Base-by-base conservation (phyloP, 1,140 invertebrate genomes). In the Trichonephila clavipes region DNA sequence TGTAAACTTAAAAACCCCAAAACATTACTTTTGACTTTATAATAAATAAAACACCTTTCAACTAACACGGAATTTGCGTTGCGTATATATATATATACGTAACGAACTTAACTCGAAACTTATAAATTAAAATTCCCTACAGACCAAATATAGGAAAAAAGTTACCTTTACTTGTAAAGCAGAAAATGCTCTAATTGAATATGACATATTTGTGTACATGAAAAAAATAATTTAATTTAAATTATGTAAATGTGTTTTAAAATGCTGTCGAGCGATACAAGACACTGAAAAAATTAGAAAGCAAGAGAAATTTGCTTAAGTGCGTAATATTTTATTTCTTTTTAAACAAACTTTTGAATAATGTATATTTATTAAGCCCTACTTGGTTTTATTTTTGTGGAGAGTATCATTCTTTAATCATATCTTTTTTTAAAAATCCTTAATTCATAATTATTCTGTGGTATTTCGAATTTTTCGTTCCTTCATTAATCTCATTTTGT, bases 161-260 rank as follows among this genome's bases (percentile, higher is more conserved):
- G 4, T 77, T 77, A 18, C 4, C 2, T 77, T 77, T 77, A 34
- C 18, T 77, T 77, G 16, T 28, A 16, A 16, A 18, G 72, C 6
- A 77, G 34, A 77, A 18, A 77, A 77, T 34, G 72, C 14, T 18
- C 12, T 34, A 77, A 77, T 77, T 77, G 24, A 77, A 77, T 77
- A 28, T 77, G 72, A 77, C 72, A 77, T 34, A 2, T 77, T 34
- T 40, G 16, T 77, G 16, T 40, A 2, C 10, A 40, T 28, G 24
- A 18, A 34, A 18, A 77, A 77, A 77, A 77, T 40, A 77, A 77
- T 77, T 77, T 77, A 77, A 77, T 77, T 77, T 77, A 14, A 77
- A 77, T 77, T 77, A 77, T 77, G 72, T 77, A 77, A 77, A 77
- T 77, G 28, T 34, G 28, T 77, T 77, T 34, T 16, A 77, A 40